Evolutionary conservation across 2,797 vertebrate species (phyloP), one percentile per base, ranked within the genome.

Genomic region (Gallinago solitaria): DNA sequence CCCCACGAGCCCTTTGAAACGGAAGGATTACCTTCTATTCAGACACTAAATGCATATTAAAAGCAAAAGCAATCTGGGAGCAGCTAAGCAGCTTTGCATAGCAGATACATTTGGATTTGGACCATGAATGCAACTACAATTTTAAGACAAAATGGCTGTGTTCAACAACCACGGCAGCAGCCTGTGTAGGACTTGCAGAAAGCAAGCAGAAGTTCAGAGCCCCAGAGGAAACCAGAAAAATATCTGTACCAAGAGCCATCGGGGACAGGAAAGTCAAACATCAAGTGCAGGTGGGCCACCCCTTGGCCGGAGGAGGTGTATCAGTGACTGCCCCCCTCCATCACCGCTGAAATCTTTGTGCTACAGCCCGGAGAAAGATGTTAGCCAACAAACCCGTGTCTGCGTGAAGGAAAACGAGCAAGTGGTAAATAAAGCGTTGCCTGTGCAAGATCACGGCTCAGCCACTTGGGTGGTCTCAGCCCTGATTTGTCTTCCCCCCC

Each of bases 51-150:
- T 43, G 67, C 71, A 74, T 95, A 80, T 93, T 91, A 94, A 95
- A 95, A 83, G 59, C 35, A 71, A 84, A 79, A 90, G 64, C 57
- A 87, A 71, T 83, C 88, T 65, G 53, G 78, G 70, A 87, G 39
- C 67, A 63, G 87, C 67, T 83, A 94, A 89, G 88, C 89, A 93
- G 93, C 86, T 95, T 93, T 96, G 86, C 75, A 71, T 43, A 80
- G 88, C 8, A 82, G 74, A 80, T 94, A 24, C 37, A 76, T 82
- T 80, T 93, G 88, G 73, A 94, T 91, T 82, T 70, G 85, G 63
- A 94, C 80, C 70, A 48, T 21, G 64, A 76, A 74, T 27, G 33
- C 80, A 80, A 76, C 82, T 77, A 51, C 64, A 76, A 19, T 82
- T 94, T 82, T 63, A 82, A 28, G 67, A 74, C 74, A 57, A 93